A percentile compares a stretch with the other conserved stretches of the same genome.
Conservation (phyloP, 2,888 invertebrate species). For the Dryobotodes eremita region DNA sequence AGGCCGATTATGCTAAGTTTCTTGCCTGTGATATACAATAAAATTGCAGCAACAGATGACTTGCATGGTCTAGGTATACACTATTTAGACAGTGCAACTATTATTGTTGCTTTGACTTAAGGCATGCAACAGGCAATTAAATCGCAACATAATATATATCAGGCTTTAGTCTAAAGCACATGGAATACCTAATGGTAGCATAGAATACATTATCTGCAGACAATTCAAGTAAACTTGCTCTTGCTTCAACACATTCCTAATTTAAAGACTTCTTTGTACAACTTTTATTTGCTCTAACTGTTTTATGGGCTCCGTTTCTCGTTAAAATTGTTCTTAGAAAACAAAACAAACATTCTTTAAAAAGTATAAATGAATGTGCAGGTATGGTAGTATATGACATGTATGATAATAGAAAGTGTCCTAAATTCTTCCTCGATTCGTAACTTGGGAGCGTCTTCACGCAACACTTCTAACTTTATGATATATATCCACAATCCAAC, state of each 20-base stretch:
- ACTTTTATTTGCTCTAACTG: conserved; percentile 26
- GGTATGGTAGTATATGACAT: conserved; percentile 36
- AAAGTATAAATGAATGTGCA: conserved; percentile 28
- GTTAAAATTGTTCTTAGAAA: conserved; percentile 49
- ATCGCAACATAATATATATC: too few relatives aligned
- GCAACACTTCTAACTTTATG: conserved; percentile 13
- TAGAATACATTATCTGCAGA: too few relatives aligned
- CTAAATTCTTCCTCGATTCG: conserved; percentile 45
- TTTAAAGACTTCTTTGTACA: conserved; percentile 3
- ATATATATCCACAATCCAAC: too few relatives aligned
- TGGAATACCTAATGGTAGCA: too few relatives aligned
- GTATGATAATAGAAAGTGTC: conserved; percentile 52
- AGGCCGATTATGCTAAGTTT: too few relatives aligned
- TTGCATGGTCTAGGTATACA: too few relatives aligned
- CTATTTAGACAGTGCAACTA: too few relatives aligned
- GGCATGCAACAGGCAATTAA: too few relatives aligned
- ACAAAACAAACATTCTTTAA: conserved; percentile 43
- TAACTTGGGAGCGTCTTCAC: conserved; percentile 38
- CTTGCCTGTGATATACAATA: too few relatives aligned
- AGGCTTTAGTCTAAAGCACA: too few relatives aligned
- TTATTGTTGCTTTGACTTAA: too few relatives aligned
- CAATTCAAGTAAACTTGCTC: not conserved
- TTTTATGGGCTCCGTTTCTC: conserved; percentile 46
- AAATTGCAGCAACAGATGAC: too few relatives aligned
- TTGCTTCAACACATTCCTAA: not conserved